Evolutionary conservation across 2,113 vertebrate species (phyloP).

Genomic region (Melanotaenia duboulayi): DNA sequence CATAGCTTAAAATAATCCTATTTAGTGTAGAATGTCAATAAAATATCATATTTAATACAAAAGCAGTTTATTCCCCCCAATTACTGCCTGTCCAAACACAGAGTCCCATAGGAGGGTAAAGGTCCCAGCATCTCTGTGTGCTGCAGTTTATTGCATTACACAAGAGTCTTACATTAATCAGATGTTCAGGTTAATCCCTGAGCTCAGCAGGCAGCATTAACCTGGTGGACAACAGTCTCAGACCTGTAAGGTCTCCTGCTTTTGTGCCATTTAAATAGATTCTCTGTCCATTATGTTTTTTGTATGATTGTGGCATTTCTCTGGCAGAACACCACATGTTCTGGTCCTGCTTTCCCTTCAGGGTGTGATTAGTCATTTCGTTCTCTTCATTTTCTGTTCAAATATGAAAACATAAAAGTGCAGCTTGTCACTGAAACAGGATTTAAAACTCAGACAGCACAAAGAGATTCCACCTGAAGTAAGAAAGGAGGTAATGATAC

Average conservation of each 20-base stretch:
- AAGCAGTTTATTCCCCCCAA: conserved; percentile 10
- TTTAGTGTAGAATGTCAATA: too few relatives aligned
- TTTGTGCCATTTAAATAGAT: too few relatives aligned
- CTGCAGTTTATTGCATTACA: conserved; percentile 59
- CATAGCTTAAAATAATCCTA: too few relatives aligned
- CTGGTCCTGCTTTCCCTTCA: not conserved
- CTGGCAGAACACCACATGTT: not conserved
- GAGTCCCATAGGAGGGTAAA: conserved; percentile 60
- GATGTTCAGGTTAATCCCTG: conserved; percentile 65
- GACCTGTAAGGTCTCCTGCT: not conserved
- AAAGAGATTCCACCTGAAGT: too few relatives aligned
- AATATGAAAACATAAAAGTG: not conserved
- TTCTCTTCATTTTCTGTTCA: not conserved
- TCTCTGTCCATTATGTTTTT: too few relatives aligned
- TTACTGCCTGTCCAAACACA: conserved; percentile 29
- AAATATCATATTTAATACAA: too few relatives aligned
- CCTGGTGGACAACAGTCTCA: conserved; percentile 11
- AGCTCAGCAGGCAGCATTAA: conserved; percentile 71
- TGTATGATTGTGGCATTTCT: too few relatives aligned
- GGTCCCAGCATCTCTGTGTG: conserved; percentile 65
- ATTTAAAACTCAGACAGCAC: too few relatives aligned
- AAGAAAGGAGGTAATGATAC: too few relatives aligned
- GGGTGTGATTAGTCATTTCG: not conserved
- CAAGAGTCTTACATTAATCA: conserved; percentile 67
- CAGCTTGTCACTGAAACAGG: too few relatives aligned